Conservation (phyloP, 1,140 invertebrate genomes). For the Streblospio benedicti region DNA sequence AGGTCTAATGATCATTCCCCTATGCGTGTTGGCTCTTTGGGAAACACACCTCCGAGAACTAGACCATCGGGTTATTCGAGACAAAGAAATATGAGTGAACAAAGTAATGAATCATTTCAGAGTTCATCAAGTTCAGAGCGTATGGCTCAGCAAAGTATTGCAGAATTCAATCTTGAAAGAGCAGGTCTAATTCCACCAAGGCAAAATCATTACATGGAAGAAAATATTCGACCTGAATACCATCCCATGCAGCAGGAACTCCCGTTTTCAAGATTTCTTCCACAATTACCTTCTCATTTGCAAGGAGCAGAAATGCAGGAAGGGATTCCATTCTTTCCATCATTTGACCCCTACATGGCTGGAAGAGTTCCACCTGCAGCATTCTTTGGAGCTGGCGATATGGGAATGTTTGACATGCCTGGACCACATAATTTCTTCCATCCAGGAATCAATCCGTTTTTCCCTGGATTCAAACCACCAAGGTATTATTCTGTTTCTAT, state of each 20-base stretch:
- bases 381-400: constrained; percentile 16
- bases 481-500: constrained; percentile 18
- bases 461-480: constrained; percentile 25
- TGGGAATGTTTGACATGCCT: constrained; percentile 20
- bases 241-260: neutral
- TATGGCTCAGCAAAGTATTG: too few relatives aligned
- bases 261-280: neutral
- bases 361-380: constrained; percentile 13
- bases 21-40: too few relatives aligned
- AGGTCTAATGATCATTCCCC: too few relatives aligned
- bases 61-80: too few relatives aligned
- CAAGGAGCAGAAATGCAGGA: constrained; percentile 1
- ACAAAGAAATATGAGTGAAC: too few relatives aligned
- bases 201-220: neutral
- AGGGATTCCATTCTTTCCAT: constrained; percentile 15
- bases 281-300: neutral
- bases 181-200: too few relatives aligned
- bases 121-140: too few relatives aligned
- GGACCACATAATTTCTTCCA: constrained; percentile 22
- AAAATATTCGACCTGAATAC: neutral
- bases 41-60: too few relatives aligned
- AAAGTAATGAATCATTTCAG: too few relatives aligned
- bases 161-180: too few relatives aligned
- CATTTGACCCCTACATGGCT: constrained; percentile 15
- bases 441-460: constrained; percentile 26